phyloP scores from a whole-genome alignment of 2,113 vertebrate genomes.

The Syrmaticus mikado region DNA sequence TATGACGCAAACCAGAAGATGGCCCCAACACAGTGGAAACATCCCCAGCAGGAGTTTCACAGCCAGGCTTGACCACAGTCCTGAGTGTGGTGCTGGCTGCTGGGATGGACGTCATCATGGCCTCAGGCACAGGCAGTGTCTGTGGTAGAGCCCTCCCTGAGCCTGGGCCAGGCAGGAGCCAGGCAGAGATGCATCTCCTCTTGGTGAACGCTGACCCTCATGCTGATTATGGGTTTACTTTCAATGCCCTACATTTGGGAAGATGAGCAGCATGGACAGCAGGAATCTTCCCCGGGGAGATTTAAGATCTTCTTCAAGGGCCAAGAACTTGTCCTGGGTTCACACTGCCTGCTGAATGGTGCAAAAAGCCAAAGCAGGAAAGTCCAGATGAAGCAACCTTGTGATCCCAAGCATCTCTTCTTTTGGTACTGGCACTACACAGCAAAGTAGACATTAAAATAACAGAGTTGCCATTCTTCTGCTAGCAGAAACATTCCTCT shows the following conservation, averaged over 20 bases:
- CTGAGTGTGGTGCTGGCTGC: background rate
- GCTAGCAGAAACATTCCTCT: background rate
- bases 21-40: rapidly evolving
- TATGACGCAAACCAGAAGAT: background rate
- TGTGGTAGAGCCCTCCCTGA: background rate
- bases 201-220: background rate
- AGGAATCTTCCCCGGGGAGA: background rate
- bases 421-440: background rate
- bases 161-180: background rate
- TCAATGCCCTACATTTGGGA: background rate
- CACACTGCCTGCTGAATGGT: background rate
- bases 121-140: background rate
- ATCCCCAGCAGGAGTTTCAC: background rate
- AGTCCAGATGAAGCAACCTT: background rate
- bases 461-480: background rate
- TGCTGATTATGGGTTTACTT: background rate
- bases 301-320: background rate
- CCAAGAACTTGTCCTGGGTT: background rate
- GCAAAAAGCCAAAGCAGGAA: background rate
- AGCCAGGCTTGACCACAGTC: background rate
- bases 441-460: background rate
- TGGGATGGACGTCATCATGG: background rate
- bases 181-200: background rate
- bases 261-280: background rate
- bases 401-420: background rate